Base-by-base conservation (phyloP, 2,888 invertebrate genomes). In the Elgonia sp. region DNA sequence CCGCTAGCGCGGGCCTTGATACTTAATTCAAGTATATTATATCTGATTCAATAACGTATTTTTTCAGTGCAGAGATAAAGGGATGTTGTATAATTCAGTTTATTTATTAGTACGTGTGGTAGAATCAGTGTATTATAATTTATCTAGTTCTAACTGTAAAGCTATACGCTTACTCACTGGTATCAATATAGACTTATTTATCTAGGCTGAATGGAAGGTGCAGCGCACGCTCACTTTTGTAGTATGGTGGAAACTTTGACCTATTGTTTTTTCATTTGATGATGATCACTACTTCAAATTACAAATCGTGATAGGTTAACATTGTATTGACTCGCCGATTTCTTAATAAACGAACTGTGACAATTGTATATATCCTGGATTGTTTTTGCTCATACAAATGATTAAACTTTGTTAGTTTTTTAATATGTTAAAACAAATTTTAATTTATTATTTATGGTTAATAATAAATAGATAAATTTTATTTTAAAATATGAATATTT, bases 301-400 rank as follows among this genome's bases (percentile, higher is more conserved):
- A 84, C 80, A 62, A 77, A 86, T 91, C 91, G 91, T 91, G 91
- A 91, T 91, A 91, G 91, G 91, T 91, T 90, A 91, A 79, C 88
- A 87, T 89, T 85, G 70, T 87, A 89, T 88, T 89, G 85, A 85
- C 89, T n/a, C n/a, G n/a, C n/a, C n/a, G n/a, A n/a, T n/a, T n/a
- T n/a, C n/a, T n/a, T n/a, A n/a, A n/a, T n/a, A n/a, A n/a, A n/a
- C n/a, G n/a, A n/a, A n/a, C n/a, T n/a, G n/a, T n/a, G n/a, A n/a
- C n/a, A n/a, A n/a, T n/a, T n/a, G n/a, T n/a, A n/a, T n/a, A n/a
- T n/a, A n/a, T n/a, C n/a, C n/a, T n/a, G n/a, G n/a, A n/a, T n/a
- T n/a, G n/a, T n/a, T n/a, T n/a, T n/a, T n/a, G n/a, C n/a, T n/a
- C n/a, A n/a, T n/a, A n/a, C n/a, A n/a, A n/a, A n/a, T n/a, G n/a